Evolutionary conservation across 1,140 invertebrate species (phyloP), one percentile per base, ranked within the genome.

Genomic region (Bradysia coprophila): DNA sequence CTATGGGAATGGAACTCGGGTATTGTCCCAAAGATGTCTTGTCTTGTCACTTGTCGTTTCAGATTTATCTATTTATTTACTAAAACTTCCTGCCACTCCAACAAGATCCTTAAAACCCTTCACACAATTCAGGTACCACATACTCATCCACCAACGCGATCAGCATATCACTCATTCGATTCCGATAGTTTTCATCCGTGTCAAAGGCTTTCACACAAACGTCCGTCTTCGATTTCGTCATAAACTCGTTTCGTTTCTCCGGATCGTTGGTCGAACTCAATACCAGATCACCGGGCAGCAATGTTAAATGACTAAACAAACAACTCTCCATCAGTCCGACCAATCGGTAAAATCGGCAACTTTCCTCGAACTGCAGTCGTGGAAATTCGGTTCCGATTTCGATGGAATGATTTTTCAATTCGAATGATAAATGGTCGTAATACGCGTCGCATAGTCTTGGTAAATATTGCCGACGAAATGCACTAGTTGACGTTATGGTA

Each of bases 81-180:
- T n/a, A n/a, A n/a, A n/a, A n/a, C n/a, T n/a, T n/a, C n/a, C n/a
- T n/a, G n/a, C n/a, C n/a, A n/a, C n/a, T n/a, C n/a, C n/a, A n/a
- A n/a, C n/a, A n/a, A n/a, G n/a, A n/a, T n/a, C n/a, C n/a, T n/a
- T n/a, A n/a, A n/a, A n/a, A n/a, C n/a, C n/a, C n/a, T n/a, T n/a
- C n/a, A n/a, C n/a, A n/a, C n/a, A n/a, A n/a, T n/a, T n/a, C n/a
- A n/a, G n/a, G n/a, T n/a, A n/a, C n/a, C n/a, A 68, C 48, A 47
- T 55, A 67, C 48, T 56, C 52, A 52, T 69, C 65, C 3, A 68
- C 48, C 31, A 69, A 59, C 47, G 68, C 65, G 43, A 66, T 52
- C 8, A 68, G 48, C 42, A 70, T 53, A 46, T 69, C 67, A 13
- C 46, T 48, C 11, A 69, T 42, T 9, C 65, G 50, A 23, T 50